Conservation (phyloP, 2,113 vertebrate genomes). For the Athene cunicularia region DNA sequence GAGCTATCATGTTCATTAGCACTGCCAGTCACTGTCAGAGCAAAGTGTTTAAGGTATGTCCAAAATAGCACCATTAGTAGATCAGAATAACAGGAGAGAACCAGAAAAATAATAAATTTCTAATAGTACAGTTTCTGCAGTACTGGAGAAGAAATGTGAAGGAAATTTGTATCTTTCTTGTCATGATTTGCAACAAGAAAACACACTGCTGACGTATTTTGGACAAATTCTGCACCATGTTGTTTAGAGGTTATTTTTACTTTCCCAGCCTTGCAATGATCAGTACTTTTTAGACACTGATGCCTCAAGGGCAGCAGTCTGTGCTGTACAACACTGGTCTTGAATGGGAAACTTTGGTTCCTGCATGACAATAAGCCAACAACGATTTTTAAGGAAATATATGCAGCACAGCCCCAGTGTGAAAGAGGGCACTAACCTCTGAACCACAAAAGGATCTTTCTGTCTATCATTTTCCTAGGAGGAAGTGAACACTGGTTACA, state of each 20-base stretch:
- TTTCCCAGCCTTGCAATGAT: neutral
- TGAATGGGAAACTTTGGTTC: neutral
- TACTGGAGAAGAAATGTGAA: neutral
- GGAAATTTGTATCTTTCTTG: neutral
- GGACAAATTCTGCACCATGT: neutral
- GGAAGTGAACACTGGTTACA: neutral
- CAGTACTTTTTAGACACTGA: neutral
- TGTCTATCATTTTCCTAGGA: slow-evolving; percentile 2
- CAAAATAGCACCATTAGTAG: neutral
- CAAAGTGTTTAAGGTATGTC: neutral
- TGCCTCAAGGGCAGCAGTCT: neutral
- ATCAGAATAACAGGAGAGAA: neutral
- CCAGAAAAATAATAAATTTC: neutral
- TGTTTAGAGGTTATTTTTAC: neutral
- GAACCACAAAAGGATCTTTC: neutral
- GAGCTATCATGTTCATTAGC: neutral
- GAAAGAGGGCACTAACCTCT: neutral
- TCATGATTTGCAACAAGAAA: neutral
- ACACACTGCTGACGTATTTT: neutral
- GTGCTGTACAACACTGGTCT: neutral
- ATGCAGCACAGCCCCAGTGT: neutral
- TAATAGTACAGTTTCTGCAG: neutral
- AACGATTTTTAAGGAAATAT: neutral
- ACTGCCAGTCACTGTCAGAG: neutral
- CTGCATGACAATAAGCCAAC: slow-evolving; percentile 32